phyloP scores from a whole-genome alignment of 1,140 invertebrate genomes.

The Sitodiplosis mosellana region DNA sequence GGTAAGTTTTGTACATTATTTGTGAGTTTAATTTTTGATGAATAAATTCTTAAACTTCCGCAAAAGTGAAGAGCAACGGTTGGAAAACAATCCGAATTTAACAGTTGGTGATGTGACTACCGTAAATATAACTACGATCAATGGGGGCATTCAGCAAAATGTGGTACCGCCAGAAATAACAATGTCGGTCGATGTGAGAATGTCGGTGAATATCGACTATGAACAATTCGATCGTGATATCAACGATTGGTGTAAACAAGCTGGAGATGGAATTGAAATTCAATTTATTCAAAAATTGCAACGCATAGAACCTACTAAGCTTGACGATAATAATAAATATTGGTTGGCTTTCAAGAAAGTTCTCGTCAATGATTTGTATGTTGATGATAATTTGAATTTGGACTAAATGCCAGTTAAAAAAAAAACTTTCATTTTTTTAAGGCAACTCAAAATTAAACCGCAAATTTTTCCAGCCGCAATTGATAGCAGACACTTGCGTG shows the following conservation, averaged over 20 bases:
- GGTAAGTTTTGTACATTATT: too few relatives aligned
- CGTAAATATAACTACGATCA: constrained; percentile 69
- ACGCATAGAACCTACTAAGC: constrained; percentile 40
- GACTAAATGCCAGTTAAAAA: not conserved
- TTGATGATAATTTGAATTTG: not conserved
- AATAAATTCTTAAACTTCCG: constrained; percentile 59
- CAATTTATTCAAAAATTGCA: constrained; percentile 54
- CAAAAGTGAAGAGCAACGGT: constrained; percentile 39
- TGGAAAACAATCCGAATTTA: constrained; percentile 41
- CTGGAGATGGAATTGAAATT: constrained; percentile 56
- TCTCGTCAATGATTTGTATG: constrained; percentile 34
- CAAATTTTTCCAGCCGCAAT: constrained; percentile 67
- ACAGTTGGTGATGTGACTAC: constrained; percentile 72
- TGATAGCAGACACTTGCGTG: constrained; percentile 51
- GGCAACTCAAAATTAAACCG: constrained; percentile 34
- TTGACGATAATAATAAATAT: constrained; percentile 51
- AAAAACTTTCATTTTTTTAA: constrained; percentile 9
- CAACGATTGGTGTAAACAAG: constrained; percentile 59
- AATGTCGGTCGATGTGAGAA: constrained; percentile 62
- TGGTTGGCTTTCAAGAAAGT: constrained; percentile 61
- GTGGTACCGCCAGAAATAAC: constrained; percentile 67
- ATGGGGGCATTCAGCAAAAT: constrained; percentile 82
- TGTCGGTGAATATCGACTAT: constrained; percentile 51
- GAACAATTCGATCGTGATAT: constrained; percentile 48
- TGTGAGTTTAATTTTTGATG: constrained; percentile 50